A percentile compares a stretch with the other conserved stretches of the same genome.
Evolutionary conservation across 1,140 invertebrate species (phyloP).

Genomic region (Drosophila funebris): DNA sequence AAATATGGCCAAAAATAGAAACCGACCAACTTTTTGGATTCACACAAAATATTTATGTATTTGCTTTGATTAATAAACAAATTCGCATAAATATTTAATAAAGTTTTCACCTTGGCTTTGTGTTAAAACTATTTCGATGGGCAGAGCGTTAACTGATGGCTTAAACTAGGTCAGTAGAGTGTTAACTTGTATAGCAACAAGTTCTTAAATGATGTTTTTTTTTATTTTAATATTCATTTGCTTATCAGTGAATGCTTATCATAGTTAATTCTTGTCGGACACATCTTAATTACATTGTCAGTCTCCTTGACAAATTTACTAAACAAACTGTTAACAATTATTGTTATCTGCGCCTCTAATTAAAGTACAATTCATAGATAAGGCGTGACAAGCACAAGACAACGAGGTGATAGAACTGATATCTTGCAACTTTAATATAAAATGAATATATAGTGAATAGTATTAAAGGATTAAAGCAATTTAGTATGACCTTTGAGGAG

Average conservation of each 20-base stretch:
- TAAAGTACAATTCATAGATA: conserved; percentile 29
- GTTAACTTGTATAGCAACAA: not conserved
- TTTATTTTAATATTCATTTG: too few relatives aligned
- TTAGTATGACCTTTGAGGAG: not conserved
- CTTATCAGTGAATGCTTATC: conserved; percentile 26
- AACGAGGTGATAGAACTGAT: not conserved
- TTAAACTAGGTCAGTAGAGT: conserved; percentile 5
- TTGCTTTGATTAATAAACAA: conserved; percentile 39
- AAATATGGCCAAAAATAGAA: not conserved
- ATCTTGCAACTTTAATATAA: not conserved
- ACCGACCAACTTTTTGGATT: conserved; percentile 32
- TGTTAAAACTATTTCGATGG: conserved; percentile 6
- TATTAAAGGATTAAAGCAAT: not conserved
- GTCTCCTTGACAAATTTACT: not conserved
- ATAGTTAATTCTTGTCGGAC: conserved; percentile 22
- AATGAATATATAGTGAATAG: not conserved
- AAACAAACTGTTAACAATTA: conserved; percentile 44
- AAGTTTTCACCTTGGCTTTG: conserved; percentile 44
- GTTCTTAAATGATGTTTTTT: conserved; percentile 6
- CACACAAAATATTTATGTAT: conserved; percentile 40
- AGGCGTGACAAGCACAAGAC: not conserved
- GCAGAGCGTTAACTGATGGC: not conserved
- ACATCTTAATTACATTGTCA: conserved; percentile 25
- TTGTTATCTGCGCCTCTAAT: conserved; percentile 24
- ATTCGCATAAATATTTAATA: conserved; percentile 11